These are phyloP conservation scores for Euthynnus affinis DNA, from an alignment of 2,797 vertebrate species.

Conservation along the genomic window DNA sequence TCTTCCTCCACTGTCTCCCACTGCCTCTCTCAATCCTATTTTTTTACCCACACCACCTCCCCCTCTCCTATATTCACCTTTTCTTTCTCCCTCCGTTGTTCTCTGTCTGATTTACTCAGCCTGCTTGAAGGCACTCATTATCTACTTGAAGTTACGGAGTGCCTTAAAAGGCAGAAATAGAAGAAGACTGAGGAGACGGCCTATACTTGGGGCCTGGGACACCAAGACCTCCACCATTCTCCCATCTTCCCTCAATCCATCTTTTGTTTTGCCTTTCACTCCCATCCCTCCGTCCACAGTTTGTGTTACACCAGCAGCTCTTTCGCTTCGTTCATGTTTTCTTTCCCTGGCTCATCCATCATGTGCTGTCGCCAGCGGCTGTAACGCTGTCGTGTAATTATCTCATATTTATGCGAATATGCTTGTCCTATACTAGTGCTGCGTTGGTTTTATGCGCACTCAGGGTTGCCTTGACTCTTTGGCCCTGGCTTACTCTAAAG, in stretches of 20 bases:
- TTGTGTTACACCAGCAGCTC: slow-evolving; percentile 74
- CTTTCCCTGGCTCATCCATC: slow-evolving; percentile 79
- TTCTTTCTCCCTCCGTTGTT: slow-evolving; percentile 52
- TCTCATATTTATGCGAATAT: slow-evolving; percentile 81
- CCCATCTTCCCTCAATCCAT: slow-evolving; percentile 48
- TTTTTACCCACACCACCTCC: slow-evolving; percentile 9
- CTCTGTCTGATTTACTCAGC: slow-evolving; percentile 68
- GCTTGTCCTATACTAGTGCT: slow-evolving; percentile 65
- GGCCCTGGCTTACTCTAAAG: slow-evolving; percentile 41
- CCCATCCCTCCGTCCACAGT: slow-evolving; percentile 71
- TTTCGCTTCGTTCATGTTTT: slow-evolving; percentile 63
- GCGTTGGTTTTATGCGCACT: slow-evolving; percentile 62
- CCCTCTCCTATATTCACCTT: slow-evolving; percentile 48
- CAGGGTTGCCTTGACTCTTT: slow-evolving; percentile 68
- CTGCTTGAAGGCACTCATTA: slow-evolving; percentile 83
- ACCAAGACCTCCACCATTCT: slow-evolving; percentile 63
- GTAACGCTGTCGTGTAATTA: slow-evolving; percentile 80
- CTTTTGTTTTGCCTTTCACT: slow-evolving; percentile 77
- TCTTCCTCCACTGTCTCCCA: slow-evolving; percentile 67
- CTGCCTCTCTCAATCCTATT: slow-evolving; percentile 39
- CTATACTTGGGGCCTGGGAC: slow-evolving; percentile 70
- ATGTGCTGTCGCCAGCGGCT: slow-evolving; percentile 80
- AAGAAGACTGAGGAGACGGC: slow-evolving; percentile 66
- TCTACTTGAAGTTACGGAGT: slow-evolving; percentile 77
- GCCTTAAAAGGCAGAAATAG: slow-evolving; percentile 86